These are phyloP conservation scores for Pseudomyrmex gracilis DNA, from an alignment of 1,140 invertebrate genomes.

Conservation along the genomic window DNA sequence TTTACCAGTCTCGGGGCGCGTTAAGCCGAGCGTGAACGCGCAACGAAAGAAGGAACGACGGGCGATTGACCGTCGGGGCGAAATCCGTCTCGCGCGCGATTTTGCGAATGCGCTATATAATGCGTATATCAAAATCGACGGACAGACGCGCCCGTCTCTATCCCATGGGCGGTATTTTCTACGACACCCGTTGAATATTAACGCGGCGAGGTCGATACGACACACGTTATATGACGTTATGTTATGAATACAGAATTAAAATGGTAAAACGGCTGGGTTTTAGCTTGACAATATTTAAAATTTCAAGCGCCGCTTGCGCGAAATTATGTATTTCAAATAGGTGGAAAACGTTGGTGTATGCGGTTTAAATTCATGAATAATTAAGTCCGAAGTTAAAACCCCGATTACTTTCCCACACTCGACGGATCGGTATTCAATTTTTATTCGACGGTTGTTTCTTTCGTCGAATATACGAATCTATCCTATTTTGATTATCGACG, in stretches of 20 bases:
- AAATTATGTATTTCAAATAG: slow-evolving; percentile 57
- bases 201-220: slow-evolving; percentile 51
- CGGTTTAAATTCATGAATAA: slow-evolving; percentile 66
- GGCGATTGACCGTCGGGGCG: slow-evolving; percentile 17
- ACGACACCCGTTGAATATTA: slow-evolving; percentile 59
- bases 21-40: slow-evolving; percentile 50
- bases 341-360: slow-evolving; percentile 35
- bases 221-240: slow-evolving; percentile 60
- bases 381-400: slow-evolving; percentile 69
- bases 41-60: slow-evolving; percentile 29
- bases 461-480: slow-evolving; percentile 25
- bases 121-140: neutral
- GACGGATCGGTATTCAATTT: slow-evolving; percentile 40
- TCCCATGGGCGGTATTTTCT: slow-evolving; percentile 34
- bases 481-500: slow-evolving; percentile 46
- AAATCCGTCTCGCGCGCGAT: slow-evolving; percentile 30
- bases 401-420: slow-evolving; percentile 45
- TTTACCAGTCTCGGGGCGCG: slow-evolving; percentile 74
- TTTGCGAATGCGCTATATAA: neutral
- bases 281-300: slow-evolving; percentile 64
- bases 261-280: slow-evolving; percentile 54
- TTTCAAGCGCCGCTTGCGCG: slow-evolving; percentile 53
- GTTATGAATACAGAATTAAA: slow-evolving; percentile 61
- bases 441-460: slow-evolving; percentile 21
- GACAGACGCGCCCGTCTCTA: neutral